Base-by-base conservation (phyloP, 2,888 invertebrate species). In the Eupithecia subfuscata region DNA sequence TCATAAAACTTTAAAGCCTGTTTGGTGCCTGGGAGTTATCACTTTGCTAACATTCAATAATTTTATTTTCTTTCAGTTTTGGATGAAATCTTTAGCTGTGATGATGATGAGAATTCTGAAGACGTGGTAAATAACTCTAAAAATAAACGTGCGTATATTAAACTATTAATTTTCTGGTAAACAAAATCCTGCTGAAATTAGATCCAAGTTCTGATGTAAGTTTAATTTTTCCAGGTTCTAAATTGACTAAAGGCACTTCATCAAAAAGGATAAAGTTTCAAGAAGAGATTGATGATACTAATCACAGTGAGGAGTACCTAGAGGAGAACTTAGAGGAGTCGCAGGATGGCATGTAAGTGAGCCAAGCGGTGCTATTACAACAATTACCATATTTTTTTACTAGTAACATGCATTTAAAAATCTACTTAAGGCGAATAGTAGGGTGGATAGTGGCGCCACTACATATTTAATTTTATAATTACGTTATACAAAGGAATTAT, bases 21-120 rank as follows among this genome's bases (percentile, higher is more conserved):
- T 43, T 12, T 43, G 43, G 43, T 43, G 43, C 12, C 43, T 37
- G 37, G 30, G 30, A 30, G 30, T 30, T 30, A 30, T 37, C 37
- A 37, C 37, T 37, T 37, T 7, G 8, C 48, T 48, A 48, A 16
- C 5, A 45, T 8, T n/a, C 14, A 30, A 34, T 16, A 64, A 25
- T 37, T 60, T 48, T 9, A 18, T 52, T 48, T 70, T 67, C 34
- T 71, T 82, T 68, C 79, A 87, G 87, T 80, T 76, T 81, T 87
- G 37, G 82, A 86, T 43, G 84, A 85, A 80, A 82, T 85, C 73
- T 81, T 82, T 25, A 80, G 82, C 43, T 77, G 78, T 48, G 82
- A 81, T 56, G 75, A 79, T 0, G 84, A 80, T 0, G 79, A 81
- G 2, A 80, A 77, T 22, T 79, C 70, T 1, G 81, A 82, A n/a